phyloP scores from a whole-genome alignment of 2,888 invertebrate genomes.

The Julus scanicus region DNA sequence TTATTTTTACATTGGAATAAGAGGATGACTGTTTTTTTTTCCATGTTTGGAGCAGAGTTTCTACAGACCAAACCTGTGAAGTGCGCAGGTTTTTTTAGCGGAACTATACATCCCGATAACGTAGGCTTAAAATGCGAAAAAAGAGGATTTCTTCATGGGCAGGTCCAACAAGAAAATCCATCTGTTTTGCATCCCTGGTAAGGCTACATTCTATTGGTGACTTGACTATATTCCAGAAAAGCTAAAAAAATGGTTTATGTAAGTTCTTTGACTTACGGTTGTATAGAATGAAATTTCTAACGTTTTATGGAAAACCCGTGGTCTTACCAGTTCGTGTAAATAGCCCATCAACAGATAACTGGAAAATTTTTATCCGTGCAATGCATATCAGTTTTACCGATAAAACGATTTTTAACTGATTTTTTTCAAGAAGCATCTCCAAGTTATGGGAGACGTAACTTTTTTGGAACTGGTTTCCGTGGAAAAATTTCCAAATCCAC shows the following conservation, averaged over 20 bases:
- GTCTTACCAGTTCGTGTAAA: constrained; percentile 5
- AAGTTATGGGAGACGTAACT: not conserved
- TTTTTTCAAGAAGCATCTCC: not conserved
- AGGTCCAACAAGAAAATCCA: not conserved
- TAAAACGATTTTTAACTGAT: not conserved
- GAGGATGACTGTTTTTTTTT: not conserved
- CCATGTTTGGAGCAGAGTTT: not conserved
- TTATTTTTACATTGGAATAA: not conserved
- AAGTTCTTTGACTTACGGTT: not conserved
- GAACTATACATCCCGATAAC: not conserved
- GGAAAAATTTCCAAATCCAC: not conserved
- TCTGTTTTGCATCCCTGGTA: not conserved
- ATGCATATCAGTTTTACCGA: not conserved
- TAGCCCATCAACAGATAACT: not conserved
- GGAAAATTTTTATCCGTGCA: not conserved
- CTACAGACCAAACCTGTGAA: not conserved
- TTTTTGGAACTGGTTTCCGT: not conserved
- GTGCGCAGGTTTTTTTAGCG: not conserved
- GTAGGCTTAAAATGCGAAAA: not conserved
- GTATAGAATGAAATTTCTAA: not conserved
- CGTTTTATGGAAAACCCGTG: not conserved
- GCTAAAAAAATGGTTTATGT: not conserved
- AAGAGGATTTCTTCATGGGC: not conserved
- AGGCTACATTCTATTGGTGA: not conserved
- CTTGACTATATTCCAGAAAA: not conserved